These are phyloP conservation scores for Gandaritis pyraliata DNA, from an alignment of 2,888 invertebrate genomes.

Conservation along the genomic window DNA sequence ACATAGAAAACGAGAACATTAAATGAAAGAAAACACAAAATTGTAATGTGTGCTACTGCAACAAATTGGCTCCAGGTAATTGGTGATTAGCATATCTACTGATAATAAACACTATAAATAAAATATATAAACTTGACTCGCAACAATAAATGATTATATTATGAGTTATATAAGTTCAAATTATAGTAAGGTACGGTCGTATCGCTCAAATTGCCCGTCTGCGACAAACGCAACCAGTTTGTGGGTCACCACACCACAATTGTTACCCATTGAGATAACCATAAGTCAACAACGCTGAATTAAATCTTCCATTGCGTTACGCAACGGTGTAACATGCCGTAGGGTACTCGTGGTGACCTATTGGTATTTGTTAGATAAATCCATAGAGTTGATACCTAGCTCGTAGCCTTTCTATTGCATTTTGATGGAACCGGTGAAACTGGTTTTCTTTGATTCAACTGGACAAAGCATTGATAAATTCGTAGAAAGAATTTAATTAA, in stretches of 20 bases:
- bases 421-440: conserved; percentile 36
- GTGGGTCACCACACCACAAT: conserved; percentile 28
- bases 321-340: conserved; percentile 22
- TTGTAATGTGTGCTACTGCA: no score
- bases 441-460: conserved; percentile 16
- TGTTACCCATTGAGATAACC: conserved; percentile 35
- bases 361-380: conserved; percentile 22
- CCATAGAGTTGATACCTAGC: conserved; percentile 4
- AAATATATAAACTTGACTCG: background rate
- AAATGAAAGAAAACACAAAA: no score
- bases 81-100: no score
- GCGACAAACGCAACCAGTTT: conserved; percentile 10
- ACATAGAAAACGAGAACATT: no score
- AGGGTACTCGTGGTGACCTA: conserved; percentile 27
- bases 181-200: background rate
- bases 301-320: conserved; percentile 27
- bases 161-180: background rate
- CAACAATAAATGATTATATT: background rate
- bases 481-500: background rate
- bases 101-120: no score
- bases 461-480: conserved; percentile 6
- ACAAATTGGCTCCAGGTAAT: no score
- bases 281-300: conserved; percentile 37
- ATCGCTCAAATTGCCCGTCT: conserved; percentile 11
- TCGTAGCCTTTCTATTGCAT: conserved; percentile 33